Base-by-base conservation (phyloP, 1,140 invertebrate genomes). In the Pogonomyrmex californicus region DNA sequence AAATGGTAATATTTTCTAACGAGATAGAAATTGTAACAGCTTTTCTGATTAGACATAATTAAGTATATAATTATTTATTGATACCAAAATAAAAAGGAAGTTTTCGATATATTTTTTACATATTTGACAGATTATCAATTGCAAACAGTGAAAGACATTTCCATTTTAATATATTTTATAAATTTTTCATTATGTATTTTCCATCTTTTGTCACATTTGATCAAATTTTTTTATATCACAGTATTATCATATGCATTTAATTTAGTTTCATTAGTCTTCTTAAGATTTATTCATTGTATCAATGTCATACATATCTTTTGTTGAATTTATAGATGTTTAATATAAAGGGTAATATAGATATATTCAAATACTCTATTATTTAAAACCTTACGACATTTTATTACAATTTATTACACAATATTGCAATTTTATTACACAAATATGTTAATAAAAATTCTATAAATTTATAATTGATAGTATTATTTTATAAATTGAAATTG, bases 381-480 rank as follows among this genome's bases (percentile, higher is more conserved):
- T 65, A n/a, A n/a, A 65, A 1, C 23, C 23, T 23, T 23, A 23
- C 23, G 23, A 23, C 23, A 23, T 23, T 23, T 23, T 65, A 38
- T 30, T 68, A 41, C 41, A 47, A 68, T 68, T 68, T 30, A 68
- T 66, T 66, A 23, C 10, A 68, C 23, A 44, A 44, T 47, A n/a
- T 68, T 47, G 47, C 41, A 68, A 68, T 0, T 47, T 68, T 47
- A 30, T 30, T 47, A 68, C 10, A 44, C 41, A 49, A 68, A 23
- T 44, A 68, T 65, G 62, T 65, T 38, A 65, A 65, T 65, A 65
- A 65, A 65, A 65, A 63, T 2, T 7, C 6, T 17, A 63, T 63
- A 6, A 62, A 36, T 38, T 65, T 65, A 3, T 62, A 62, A 36
- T 65, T 6, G 9, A 38, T 65, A 23, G 23, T 23, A 23, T 23